Percentiles rank a stretch among this genome's conserved stretches.
Conservation (phyloP, 2,113 vertebrate genomes). For the Corvus moneduloides region DNA sequence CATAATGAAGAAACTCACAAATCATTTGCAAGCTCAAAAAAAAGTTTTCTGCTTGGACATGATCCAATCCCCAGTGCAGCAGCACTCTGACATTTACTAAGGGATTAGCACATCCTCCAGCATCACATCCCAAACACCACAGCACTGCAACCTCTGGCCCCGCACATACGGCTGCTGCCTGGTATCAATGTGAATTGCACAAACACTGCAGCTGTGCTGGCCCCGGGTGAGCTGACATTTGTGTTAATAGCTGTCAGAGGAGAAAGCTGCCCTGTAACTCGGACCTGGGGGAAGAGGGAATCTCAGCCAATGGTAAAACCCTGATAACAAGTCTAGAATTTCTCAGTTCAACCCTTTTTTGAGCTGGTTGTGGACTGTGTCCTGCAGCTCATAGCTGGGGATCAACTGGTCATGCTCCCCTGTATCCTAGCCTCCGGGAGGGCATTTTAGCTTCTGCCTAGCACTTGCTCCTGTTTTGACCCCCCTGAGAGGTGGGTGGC, state of each 20-base stretch:
- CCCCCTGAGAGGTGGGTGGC: neutral
- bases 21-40: neutral
- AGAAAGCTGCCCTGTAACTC: neutral
- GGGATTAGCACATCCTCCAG: neutral
- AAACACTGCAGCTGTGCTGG: neutral
- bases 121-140: neutral
- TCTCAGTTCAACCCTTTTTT: neutral
- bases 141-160: neutral
- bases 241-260: neutral
- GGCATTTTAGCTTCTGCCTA: neutral
- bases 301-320: neutral
- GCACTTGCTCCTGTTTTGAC: neutral
- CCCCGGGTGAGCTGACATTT: neutral
- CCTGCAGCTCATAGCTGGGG: neutral
- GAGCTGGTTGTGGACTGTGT: neutral
- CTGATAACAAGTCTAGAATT: neutral
- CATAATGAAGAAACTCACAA: neutral
- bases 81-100: conserved; percentile 9
- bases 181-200: neutral
- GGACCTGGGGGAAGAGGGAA: neutral
- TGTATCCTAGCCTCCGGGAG: neutral
- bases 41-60: neutral
- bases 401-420: neutral
- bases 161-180: neutral
- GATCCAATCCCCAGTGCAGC: neutral